A percentile compares a stretch with the other conserved stretches of the same genome.
phyloP scores from a whole-genome alignment of 2,113 vertebrate species.

The Nycticorax nycticorax region DNA sequence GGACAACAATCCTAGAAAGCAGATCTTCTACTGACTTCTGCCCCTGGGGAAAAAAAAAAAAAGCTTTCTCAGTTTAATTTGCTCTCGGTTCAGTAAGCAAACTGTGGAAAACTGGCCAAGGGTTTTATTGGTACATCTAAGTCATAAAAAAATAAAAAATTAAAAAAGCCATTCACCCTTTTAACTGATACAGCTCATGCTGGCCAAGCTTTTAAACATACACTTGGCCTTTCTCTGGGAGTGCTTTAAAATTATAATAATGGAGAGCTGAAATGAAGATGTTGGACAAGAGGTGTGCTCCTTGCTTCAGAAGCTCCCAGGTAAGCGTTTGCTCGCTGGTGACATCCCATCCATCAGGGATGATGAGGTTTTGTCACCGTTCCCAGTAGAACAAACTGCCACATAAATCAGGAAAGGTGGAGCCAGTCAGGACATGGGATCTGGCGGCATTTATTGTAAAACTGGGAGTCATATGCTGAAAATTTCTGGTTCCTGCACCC shows the following conservation, averaged over 20 bases:
- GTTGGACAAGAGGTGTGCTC: neutral
- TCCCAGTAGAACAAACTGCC: conserved; percentile 11
- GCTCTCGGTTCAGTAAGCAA: neutral
- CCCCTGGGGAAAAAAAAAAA: neutral
- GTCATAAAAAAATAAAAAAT: neutral
- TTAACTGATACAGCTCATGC: neutral
- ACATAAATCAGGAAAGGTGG: conserved; percentile 18
- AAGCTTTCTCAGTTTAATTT: conserved; percentile 9
- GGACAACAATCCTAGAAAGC: neutral
- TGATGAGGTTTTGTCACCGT: conserved; percentile 44
- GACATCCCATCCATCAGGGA: conserved; percentile 66
- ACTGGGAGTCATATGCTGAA: neutral
- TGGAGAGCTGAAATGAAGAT: conserved; percentile 18
- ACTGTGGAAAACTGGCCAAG: conserved; percentile 12
- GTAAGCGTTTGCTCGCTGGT: conserved; percentile 28
- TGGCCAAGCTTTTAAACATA: neutral
- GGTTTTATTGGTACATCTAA: conserved; percentile 13
- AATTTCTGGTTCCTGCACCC: neutral
- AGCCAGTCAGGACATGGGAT: neutral
- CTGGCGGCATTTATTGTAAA: neutral
- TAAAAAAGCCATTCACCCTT: neutral
- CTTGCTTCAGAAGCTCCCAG: neutral
- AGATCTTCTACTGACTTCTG: neutral
- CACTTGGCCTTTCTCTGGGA: conserved; percentile 3
- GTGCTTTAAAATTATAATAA: neutral